Percentiles rank a stretch among this genome's conserved stretches.
These are phyloP conservation scores for Venusia cambrica DNA, from an alignment of 2,888 invertebrate species.

Conservation along the genomic window DNA sequence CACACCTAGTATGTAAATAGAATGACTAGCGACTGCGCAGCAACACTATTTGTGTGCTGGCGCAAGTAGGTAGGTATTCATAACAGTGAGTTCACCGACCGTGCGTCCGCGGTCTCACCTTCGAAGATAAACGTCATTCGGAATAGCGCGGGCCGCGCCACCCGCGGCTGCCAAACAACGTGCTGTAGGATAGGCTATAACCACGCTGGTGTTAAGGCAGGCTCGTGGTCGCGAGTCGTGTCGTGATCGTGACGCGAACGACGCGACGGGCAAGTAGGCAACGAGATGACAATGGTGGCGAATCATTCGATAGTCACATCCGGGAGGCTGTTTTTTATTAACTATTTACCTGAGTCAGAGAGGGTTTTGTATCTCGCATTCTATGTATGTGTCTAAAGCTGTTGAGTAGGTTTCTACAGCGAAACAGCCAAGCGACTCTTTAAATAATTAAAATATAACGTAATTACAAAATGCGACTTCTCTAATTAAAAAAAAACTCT, in stretches of 20 bases:
- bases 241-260: no score
- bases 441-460: no score
- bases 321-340: slow-evolving; percentile 1
- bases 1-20: slow-evolving; percentile 19
- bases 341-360: no score
- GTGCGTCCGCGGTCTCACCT: slow-evolving; percentile 72
- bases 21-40: slow-evolving; percentile 46
- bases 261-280: no score
- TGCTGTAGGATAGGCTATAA: slow-evolving; percentile 50
- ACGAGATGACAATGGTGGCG: not conserved
- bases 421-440: no score
- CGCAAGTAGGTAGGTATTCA: slow-evolving; percentile 57
- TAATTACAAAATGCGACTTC: no score
- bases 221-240: no score
- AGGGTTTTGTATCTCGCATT: no score
- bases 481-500: no score
- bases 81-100: slow-evolving; percentile 69
- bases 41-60: slow-evolving; percentile 43
- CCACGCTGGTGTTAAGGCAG: slow-evolving; percentile 52
- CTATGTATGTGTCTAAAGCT: no score
- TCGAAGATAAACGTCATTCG: slow-evolving; percentile 72
- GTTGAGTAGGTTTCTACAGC: no score
- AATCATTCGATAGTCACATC: slow-evolving; percentile 9
- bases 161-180: slow-evolving; percentile 38
- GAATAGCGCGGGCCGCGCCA: slow-evolving; percentile 43